Conservation (phyloP, 2,888 invertebrate species). For the Monoplex corrugatus region DNA sequence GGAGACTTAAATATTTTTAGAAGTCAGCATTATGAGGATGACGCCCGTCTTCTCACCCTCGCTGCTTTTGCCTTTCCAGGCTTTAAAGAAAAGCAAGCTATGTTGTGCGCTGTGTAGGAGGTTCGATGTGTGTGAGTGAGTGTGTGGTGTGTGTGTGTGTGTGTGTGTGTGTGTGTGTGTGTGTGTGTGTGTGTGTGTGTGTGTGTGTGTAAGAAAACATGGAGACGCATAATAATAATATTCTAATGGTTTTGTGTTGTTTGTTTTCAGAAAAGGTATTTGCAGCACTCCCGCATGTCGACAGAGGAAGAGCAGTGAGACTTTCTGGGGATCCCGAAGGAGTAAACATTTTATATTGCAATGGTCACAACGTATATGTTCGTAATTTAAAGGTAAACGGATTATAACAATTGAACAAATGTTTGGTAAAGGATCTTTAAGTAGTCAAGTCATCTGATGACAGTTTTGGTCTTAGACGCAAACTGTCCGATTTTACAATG, state of each 20-base stretch:
- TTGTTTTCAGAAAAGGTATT: constrained; percentile 84
- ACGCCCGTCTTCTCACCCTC: too few species aligned
- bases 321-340: constrained; percentile 98
- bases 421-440: too few species aligned
- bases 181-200: neutral
- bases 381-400: constrained; percentile 94
- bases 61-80: too few species aligned
- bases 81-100: too few species aligned
- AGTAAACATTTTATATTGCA: constrained; percentile 96
- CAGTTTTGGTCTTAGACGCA: too few species aligned
- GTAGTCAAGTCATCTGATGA: too few species aligned
- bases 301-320: constrained; percentile 96
- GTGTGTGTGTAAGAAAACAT: neutral
- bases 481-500: too few species aligned
- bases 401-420: too few species aligned
- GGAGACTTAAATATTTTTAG: too few species aligned
- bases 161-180: neutral
- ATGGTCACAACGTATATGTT: constrained; percentile 98
- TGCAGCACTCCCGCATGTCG: constrained; percentile 96
- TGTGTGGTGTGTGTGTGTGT: neutral
- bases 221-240: neutral
- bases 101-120: too few species aligned
- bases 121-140: neutral
- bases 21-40: too few species aligned
- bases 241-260: neutral